Evolutionary conservation across 2,888 invertebrate genomes (phyloP).

Genomic region (Drosophila anomalata): DNA sequence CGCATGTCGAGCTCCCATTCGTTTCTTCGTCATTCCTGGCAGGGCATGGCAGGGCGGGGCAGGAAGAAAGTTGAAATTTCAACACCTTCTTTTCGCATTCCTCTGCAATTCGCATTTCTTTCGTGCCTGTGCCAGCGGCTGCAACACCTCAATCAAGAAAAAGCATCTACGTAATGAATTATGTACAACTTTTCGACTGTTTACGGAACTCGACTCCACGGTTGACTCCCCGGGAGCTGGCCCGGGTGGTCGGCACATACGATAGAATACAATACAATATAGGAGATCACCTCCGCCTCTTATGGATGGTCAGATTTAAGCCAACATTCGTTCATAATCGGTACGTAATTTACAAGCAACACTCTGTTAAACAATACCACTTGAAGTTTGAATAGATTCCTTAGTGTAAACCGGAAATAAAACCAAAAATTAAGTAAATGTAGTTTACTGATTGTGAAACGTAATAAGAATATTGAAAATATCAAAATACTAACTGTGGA

Average conservation of each 20-base stretch:
- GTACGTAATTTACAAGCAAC: constrained; percentile 45
- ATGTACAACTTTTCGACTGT: constrained; percentile 60
- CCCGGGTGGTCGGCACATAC: constrained; percentile 14
- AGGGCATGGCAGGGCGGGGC: not conserved
- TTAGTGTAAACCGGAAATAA: constrained; percentile 53
- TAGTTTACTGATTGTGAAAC: constrained; percentile 6
- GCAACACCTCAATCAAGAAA: constrained; percentile 45
- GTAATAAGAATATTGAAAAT: constrained; percentile 33
- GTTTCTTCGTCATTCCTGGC: not conserved
- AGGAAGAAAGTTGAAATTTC: not conserved
- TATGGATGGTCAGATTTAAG: constrained; percentile 26
- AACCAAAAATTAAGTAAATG: constrained; percentile 38
- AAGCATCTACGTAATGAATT: constrained; percentile 67
- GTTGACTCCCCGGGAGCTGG: not conserved
- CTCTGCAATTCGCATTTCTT: not conserved
- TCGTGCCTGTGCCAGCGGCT: constrained; percentile 34
- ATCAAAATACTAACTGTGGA: constrained; percentile 16
- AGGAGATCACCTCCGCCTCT: constrained; percentile 19
- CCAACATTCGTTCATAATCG: constrained; percentile 35
- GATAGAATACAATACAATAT: constrained; percentile 24
- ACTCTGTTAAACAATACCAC: constrained; percentile 54
- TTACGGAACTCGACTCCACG: not conserved
- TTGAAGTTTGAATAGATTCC: constrained; percentile 68
- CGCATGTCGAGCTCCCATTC: constrained; percentile 2
- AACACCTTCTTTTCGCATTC: not conserved